These are phyloP conservation scores for Gallinago stenura DNA, from an alignment of 2,797 vertebrate genomes.

Conservation along the genomic window DNA sequence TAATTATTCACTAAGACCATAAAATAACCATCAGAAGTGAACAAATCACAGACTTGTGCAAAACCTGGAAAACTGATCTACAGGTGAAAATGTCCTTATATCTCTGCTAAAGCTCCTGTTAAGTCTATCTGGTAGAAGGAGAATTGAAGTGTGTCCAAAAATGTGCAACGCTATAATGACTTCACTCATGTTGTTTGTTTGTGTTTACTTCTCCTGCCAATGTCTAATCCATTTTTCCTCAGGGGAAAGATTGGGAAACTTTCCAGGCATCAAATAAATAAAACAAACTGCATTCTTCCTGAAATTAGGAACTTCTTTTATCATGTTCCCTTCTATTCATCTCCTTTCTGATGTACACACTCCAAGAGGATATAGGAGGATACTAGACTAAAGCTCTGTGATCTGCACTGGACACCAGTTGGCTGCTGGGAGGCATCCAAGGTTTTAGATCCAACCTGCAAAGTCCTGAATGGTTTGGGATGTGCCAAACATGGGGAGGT, in stretches of 20 bases:
- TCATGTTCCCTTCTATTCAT: background rate
- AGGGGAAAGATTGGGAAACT: background rate
- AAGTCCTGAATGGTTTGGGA: background rate
- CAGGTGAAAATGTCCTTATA: background rate
- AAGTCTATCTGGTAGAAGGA: background rate
- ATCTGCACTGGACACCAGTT: background rate
- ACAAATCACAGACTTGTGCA: background rate
- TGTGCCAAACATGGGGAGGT: background rate
- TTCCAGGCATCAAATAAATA: background rate
- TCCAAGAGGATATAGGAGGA: background rate
- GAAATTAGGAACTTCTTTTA: conserved; percentile 7
- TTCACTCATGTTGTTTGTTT: background rate
- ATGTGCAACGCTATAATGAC: background rate
- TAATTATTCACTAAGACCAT: background rate
- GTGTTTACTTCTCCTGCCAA: background rate
- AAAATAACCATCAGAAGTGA: background rate
- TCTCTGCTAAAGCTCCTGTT: background rate
- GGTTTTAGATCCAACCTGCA: background rate
- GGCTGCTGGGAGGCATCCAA: background rate
- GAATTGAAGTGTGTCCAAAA: background rate
- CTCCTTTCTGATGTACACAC: background rate
- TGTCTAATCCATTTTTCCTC: background rate
- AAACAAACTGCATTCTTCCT: background rate
- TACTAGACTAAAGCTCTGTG: background rate
- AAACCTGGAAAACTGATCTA: background rate